These are phyloP conservation scores for Nemoura dubitans DNA, from an alignment of 2,888 invertebrate genomes.

Conservation along the genomic window DNA sequence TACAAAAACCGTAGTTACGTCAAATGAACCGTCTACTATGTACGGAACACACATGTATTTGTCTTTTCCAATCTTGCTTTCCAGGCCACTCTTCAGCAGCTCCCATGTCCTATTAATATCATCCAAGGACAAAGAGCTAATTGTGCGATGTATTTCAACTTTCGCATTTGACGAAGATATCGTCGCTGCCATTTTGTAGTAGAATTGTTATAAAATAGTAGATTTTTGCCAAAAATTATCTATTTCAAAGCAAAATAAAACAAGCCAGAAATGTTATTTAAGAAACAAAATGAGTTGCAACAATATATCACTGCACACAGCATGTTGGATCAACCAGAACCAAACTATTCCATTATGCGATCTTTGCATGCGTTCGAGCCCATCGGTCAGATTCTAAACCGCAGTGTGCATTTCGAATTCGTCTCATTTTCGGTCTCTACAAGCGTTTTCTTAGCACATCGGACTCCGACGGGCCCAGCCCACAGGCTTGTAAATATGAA, in stretches of 20 bases:
- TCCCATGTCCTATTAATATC: slow-evolving; percentile 29
- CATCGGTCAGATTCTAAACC: too few relatives aligned
- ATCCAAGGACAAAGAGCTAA: slow-evolving; percentile 20
- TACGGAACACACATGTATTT: slow-evolving; percentile 33
- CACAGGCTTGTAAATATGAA: too few relatives aligned
- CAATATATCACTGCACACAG: not conserved
- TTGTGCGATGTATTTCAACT: slow-evolving; percentile 29
- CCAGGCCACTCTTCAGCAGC: slow-evolving; percentile 33
- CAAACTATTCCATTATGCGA: too few relatives aligned
- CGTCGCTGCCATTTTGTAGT: not conserved
- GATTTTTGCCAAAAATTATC: slow-evolving; percentile 18
- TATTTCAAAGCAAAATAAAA: not conserved
- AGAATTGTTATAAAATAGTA: not conserved
- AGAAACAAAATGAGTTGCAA: not conserved
- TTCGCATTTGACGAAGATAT: not conserved
- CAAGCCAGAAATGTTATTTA: not conserved
- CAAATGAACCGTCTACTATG: slow-evolving; percentile 13
- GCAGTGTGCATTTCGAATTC: too few relatives aligned
- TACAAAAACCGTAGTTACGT: slow-evolving; percentile 36
- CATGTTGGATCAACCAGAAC: not conserved
- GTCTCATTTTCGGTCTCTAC: too few relatives aligned
- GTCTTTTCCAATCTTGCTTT: slow-evolving; percentile 29
- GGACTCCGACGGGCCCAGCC: too few relatives aligned
- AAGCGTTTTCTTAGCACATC: too few relatives aligned
- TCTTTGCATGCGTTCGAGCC: too few relatives aligned